Conservation (phyloP, 1,140 invertebrate genomes). For the Oryzaephilus surinamensis region DNA sequence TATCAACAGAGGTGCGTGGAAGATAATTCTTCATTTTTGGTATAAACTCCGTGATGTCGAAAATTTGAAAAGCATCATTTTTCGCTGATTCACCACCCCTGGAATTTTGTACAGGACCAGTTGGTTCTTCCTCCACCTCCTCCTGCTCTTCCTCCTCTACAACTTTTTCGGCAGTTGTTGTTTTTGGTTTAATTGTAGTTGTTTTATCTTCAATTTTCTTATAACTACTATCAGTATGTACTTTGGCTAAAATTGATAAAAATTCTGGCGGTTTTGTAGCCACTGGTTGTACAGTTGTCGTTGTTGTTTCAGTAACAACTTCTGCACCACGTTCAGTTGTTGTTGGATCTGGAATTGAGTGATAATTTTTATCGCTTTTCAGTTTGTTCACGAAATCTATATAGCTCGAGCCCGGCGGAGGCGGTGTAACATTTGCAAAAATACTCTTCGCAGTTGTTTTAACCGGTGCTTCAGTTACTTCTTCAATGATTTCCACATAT, state of each 20-base stretch:
- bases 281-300: constrained; percentile 10
- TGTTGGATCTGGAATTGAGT: constrained; percentile 13
- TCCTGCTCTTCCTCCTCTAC: constrained; percentile 19
- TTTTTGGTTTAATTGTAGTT: constrained; percentile 13
- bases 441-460: constrained; percentile 1
- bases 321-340: constrained; percentile 2
- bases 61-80: constrained; percentile 21
- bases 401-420: constrained; percentile 24
- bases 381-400: constrained; percentile 28
- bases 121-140: constrained; percentile 17
- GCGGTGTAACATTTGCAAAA: constrained; percentile 13
- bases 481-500: constrained; percentile 21
- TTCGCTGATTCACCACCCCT: constrained; percentile 17
- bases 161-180: constrained; percentile 11
- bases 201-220: constrained; percentile 24
- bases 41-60: constrained; percentile 28
- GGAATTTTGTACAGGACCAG: constrained; percentile 22
- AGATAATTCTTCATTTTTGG: constrained; percentile 26
- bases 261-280: constrained; percentile 27
- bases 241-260: constrained; percentile 26
- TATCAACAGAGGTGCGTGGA: constrained; percentile 28
- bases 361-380: constrained; percentile 27
- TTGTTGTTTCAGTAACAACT: constrained; percentile 10
- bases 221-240: constrained; percentile 23
- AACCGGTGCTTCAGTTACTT: constrained; percentile 15